phyloP scores from a whole-genome alignment of 2,888 invertebrate species.

The Caenorhabditis becei region DNA sequence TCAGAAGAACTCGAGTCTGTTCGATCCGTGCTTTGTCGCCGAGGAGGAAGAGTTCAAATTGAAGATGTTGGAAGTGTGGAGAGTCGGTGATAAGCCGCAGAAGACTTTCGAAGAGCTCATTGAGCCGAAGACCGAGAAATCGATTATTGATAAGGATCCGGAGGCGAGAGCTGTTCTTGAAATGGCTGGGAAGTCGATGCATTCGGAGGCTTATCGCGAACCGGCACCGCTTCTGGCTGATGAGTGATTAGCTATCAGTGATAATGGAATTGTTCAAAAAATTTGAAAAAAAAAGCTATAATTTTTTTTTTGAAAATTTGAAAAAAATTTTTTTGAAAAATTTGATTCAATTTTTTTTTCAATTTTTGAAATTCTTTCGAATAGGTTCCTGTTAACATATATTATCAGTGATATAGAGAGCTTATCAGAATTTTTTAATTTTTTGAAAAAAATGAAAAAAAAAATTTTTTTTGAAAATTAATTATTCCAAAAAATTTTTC shows the following conservation, averaged over 20 bases:
- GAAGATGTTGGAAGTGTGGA: conserved; percentile 69
- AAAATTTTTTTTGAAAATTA: no score
- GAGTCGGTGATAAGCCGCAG: conserved; percentile 68
- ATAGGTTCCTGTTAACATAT: no score
- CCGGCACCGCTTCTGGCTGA: conserved; percentile 75
- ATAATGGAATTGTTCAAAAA: no score
- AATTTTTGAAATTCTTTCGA: no score
- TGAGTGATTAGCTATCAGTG: conserved; percentile 12
- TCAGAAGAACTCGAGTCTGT: conserved; percentile 61
- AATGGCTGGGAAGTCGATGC: conserved; percentile 88
- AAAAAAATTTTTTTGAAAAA: no score
- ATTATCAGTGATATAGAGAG: no score
- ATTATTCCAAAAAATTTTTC: no score
- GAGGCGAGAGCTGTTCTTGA: conserved; percentile 91
- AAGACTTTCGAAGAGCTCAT: conserved; percentile 63
- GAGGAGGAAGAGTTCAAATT: conserved; percentile 64
- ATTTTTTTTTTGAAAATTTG: no score
- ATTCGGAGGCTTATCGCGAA: conserved; percentile 89
- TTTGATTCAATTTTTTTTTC: no score
- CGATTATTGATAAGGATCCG: conserved; percentile 84
- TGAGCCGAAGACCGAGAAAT: conserved; percentile 48
- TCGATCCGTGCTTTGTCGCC: conserved; percentile 70
- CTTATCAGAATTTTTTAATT: no score
- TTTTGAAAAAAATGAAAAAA: no score
- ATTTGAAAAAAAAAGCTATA: no score